These are phyloP conservation scores for Copidosoma floridanum DNA, from an alignment of 1,140 invertebrate species.

Conservation along the genomic window DNA sequence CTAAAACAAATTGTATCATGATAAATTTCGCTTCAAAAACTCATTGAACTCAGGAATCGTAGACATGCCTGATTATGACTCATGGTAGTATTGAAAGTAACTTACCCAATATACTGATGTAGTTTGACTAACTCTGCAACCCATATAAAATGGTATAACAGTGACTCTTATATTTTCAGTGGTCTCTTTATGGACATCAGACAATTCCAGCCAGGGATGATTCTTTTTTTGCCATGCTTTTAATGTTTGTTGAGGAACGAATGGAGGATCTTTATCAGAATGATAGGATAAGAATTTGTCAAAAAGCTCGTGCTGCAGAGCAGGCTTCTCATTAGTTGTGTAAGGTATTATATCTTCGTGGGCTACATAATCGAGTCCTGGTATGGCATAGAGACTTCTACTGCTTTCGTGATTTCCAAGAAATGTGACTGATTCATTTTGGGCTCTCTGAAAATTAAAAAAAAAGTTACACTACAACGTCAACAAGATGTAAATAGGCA, in stretches of 20 bases:
- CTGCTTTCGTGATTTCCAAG: constrained; percentile 93
- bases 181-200: constrained; percentile 96
- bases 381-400: constrained; percentile 89
- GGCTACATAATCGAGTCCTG: constrained; percentile 93
- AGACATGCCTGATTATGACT: neutral
- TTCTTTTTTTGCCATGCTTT: constrained; percentile 96
- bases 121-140: constrained; percentile 84
- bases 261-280: constrained; percentile 82
- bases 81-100: constrained; percentile 3
- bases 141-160: constrained; percentile 98
- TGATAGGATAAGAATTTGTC: constrained; percentile 89
- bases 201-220: constrained; percentile 93
- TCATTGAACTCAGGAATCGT: too few species aligned
- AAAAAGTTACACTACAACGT: too few species aligned
- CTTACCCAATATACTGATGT: constrained; percentile 89
- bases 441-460: constrained; percentile 75
- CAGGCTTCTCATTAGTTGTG: constrained; percentile 75
- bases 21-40: neutral
- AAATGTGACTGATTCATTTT: constrained; percentile 97
- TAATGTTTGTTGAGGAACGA: constrained; percentile 84
- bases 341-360: constrained; percentile 94
- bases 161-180: constrained; percentile 94
- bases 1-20: constrained; percentile 55
- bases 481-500: too few species aligned
- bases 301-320: constrained; percentile 91